These are phyloP conservation scores for Rhineura floridana DNA, from an alignment of 2,113 vertebrate genomes.

Conservation along the genomic window DNA sequence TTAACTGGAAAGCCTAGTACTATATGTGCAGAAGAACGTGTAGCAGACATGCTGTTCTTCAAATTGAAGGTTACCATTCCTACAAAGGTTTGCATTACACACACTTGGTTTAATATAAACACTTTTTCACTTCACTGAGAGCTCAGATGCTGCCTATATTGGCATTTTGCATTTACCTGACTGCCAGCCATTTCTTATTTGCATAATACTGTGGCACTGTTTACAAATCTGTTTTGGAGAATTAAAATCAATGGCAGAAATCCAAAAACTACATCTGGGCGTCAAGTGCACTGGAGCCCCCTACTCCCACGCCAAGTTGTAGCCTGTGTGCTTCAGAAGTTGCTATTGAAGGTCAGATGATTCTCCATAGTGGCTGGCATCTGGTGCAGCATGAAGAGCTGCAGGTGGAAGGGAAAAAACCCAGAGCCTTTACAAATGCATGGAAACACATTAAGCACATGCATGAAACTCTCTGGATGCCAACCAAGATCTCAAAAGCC, in stretches of 20 bases:
- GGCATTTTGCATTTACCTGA: neutral
- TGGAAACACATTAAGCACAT: neutral
- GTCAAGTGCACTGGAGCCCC: neutral
- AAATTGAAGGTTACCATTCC: neutral
- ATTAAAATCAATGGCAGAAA: neutral
- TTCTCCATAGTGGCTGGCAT: neutral
- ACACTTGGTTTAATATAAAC: neutral
- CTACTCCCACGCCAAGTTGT: neutral
- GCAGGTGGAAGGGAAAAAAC: neutral
- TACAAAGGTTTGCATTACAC: neutral
- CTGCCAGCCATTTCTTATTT: neutral
- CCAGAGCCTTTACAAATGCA: neutral
- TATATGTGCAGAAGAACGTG: neutral
- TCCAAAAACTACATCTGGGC: neutral
- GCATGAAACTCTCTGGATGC: neutral
- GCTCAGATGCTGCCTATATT: no score
- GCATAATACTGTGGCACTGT: neutral
- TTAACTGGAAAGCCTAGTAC: neutral
- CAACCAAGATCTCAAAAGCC: neutral
- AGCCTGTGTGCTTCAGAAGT: neutral
- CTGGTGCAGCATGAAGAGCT: neutral
- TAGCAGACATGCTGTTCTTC: neutral
- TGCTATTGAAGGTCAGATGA: neutral
- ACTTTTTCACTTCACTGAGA: neutral
- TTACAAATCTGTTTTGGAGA: neutral